Evolutionary conservation across 2,888 invertebrate species (phyloP), one percentile per base, ranked within the genome.

Genomic region (Oligia strigilis): DNA sequence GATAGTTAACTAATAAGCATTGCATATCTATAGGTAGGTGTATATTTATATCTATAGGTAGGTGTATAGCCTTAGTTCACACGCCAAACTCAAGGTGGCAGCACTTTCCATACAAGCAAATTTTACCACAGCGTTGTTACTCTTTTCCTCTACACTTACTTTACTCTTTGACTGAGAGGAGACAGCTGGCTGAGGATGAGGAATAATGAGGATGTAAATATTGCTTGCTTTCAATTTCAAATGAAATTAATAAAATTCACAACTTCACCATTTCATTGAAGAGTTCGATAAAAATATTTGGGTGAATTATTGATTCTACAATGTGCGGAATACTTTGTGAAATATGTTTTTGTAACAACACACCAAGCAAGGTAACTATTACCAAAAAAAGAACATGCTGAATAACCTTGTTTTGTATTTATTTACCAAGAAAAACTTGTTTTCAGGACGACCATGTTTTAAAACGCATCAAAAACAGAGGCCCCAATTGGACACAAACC

Each of bases 261-360:
- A 74, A 73, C n/a, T 73, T 58, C 29, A 29, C 19, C 5, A 43
- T 58, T 55, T 6, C 17, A 3, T 55, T 77, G 1, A 19, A 46
- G 6, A 40, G 14, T 49, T 72, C 6, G 13, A 23, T 75, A 46
- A 36, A 36, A 40, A 58, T 49, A 40, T 58, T 78, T 23, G 14
- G 2, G 0, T 9, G 11, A 65, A 40, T 66, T 49, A 74, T 66
- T 40, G 8, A 58, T 70, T 17, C 36, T 67, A 75, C 5, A 74
- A 97, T 97, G 97, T 97, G 97, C 89, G 97, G 97, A 76, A 97
- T 97, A 90, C 92, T 97, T 81, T 97, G 97, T 91, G 95, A 96
- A 92, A 92, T 97, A 88, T 92, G 92, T 88, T 90, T 84, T 81
- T 84, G 87, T 23, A 81, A 88, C 70, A 85, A 79, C 55, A 85